A percentile compares a stretch with the other conserved stretches of the same genome.
phyloP scores from a whole-genome alignment of 2,797 vertebrate genomes.

The Acomys russatus region DNA sequence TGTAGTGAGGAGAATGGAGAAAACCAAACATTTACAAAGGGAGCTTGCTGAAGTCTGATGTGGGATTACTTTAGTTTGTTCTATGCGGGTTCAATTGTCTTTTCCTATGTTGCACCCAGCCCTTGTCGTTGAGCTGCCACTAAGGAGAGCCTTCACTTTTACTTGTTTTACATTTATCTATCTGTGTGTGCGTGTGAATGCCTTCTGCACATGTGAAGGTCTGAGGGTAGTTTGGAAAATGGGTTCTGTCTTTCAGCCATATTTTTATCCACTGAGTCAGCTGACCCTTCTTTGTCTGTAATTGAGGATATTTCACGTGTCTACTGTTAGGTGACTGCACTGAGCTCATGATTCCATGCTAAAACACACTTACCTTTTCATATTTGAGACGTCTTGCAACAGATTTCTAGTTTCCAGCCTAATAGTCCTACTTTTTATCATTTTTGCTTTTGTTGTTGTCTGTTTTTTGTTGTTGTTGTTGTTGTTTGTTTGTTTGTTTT shows the following conservation, averaged over 20 bases:
- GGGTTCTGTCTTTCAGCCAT: neutral
- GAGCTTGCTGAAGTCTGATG: neutral
- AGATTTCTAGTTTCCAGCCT: neutral
- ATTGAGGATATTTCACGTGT: neutral
- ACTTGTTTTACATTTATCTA: neutral
- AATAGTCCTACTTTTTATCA: neutral
- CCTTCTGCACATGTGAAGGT: neutral
- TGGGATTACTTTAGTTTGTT: neutral
- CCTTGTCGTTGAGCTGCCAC: neutral
- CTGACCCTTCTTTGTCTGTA: conserved; percentile 15
- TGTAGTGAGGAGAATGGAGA: neutral
- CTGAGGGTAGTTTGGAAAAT: too few species aligned
- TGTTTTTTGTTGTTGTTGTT: too few species aligned
- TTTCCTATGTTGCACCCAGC: neutral
- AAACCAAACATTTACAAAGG: neutral
- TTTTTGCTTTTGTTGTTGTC: neutral
- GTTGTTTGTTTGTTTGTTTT: neutral
- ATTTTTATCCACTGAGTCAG: neutral
- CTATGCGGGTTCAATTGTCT: neutral
- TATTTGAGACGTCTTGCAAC: neutral
- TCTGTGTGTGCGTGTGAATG: neutral
- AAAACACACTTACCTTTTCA: neutral
- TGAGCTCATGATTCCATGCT: neutral
- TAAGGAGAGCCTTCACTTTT: neutral
- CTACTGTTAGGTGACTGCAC: neutral